Base-by-base conservation (phyloP, 2,888 invertebrate species). In the Galerucella calmariensis region DNA sequence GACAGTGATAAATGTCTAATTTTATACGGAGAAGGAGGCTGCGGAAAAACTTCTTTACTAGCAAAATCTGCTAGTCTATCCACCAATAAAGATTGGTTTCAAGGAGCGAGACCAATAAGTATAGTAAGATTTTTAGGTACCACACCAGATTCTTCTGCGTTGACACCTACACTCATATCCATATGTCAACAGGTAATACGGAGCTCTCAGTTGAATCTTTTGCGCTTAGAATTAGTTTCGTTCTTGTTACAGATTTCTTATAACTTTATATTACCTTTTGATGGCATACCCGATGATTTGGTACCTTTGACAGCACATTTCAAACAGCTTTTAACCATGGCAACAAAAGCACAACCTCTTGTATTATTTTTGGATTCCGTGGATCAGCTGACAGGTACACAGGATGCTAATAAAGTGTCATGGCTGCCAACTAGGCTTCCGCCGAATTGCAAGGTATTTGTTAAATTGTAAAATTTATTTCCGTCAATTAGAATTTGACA, bases 291-390 rank as follows among this genome's bases (percentile, higher is more conserved):
- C 0, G 97, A 97, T 83, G 99, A 99, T 86, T 88, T 99, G 81
- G 97, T 98, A 44, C 98, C 98, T 1, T 89, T 99, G 53, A 97
- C 97, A 8, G 97, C 97, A 0, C 95, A 98, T 88, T 97, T 99
- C 88, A 99, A 99, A 88, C 95, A 97, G 81, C 90, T 99, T 63
- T 88, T 98, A 74, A 94, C 95, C 9, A 90, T 94, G 86, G 97
- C 97, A 0, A 93, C 91, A 0, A 87, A 90, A 77, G 93, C 95
- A 81, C 95, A 96, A 83, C 98, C 98, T 0, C 89, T 99, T 62
- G 90, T 97, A 0, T 89, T 99, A 61, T 97, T 97, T 86, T 88
- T 99, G 82, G 99, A 99, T 87, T 98, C 98, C 0, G 95, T 99
- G 1, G 99, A 99, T 89, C 98, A 99, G 87, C 89, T 99, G 67